phyloP scores from a whole-genome alignment of 2,888 invertebrate species.

The Strigamia maritima region DNA sequence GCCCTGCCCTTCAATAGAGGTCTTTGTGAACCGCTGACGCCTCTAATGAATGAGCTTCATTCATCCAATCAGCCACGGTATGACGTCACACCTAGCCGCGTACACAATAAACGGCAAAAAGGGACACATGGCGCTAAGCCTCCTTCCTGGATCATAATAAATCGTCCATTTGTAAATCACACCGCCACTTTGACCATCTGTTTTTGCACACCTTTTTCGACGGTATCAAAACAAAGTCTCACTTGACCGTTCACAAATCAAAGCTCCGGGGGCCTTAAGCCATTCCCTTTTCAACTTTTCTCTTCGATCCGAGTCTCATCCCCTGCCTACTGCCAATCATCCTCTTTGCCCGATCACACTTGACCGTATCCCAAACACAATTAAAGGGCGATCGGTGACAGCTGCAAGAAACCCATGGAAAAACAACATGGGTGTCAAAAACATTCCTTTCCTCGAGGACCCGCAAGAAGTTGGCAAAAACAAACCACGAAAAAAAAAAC shows the following conservation, averaged over 20 bases:
- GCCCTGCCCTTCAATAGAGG: neutral
- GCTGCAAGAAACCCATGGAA: constrained; percentile 8
- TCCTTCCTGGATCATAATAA: neutral
- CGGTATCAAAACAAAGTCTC: neutral
- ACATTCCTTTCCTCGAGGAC: neutral
- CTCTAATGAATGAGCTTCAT: constrained; percentile 27
- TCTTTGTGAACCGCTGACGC: constrained; percentile 10
- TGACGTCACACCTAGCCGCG: neutral
- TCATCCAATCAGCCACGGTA: constrained; percentile 23
- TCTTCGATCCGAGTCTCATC: too few species aligned
- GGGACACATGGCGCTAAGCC: constrained; percentile 8
- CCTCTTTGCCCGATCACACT: neutral
- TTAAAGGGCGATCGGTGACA: constrained; percentile 20
- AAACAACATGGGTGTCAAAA: neutral
- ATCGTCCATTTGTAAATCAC: constrained; percentile 11
- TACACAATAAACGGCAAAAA: neutral
- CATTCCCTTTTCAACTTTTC: neutral
- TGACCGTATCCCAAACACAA: neutral
- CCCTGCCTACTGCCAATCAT: too few species aligned
- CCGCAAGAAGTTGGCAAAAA: neutral
- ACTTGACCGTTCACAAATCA: neutral
- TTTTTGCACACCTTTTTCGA: neutral
- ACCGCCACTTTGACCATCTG: neutral
- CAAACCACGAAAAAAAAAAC: neutral
- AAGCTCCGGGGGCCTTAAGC: neutral